Evolutionary conservation across 2,113 vertebrate species (phyloP), one percentile per base, ranked within the genome.

Genomic region (Nannobrachium achirus): DNA sequence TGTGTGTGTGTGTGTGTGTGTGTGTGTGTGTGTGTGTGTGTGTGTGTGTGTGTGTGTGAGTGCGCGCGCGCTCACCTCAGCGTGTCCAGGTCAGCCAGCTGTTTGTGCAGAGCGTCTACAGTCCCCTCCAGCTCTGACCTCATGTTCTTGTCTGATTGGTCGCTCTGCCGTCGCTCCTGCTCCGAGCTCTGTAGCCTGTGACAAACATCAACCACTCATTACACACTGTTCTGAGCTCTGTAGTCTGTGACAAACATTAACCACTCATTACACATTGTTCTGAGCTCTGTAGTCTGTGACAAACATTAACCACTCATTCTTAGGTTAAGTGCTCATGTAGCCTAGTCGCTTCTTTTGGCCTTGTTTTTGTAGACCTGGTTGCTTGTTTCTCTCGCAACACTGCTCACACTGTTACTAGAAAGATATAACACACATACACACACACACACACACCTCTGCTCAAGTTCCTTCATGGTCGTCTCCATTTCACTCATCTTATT

Each of bases 401-500:
- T 13, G 8, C 1, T 15, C 4, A 33, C 40, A 9, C 2, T 0
- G 4, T 19, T n/a, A 9, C 14, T 33, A 48, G 4, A 13, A 48
- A 10, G 2, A 46, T 1, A 64, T 25, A 2, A 9, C 10, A 19
- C 18, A 20, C 11, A 16, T 7, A 33, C 25, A 5, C 25, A 4
- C 25, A 25, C 11, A 48, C 9, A 8, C 0, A 33, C 64, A 7
- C 88, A 98, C 98, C 97, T 96, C 81, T 93, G 92, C 81, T 97
- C 96, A 66, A 98, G 88, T 16, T 95, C 93, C 59, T 89, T 90
- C 94, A 95, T 95, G 58, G 85, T 76, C 45, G 90, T 90, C 86
- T 95, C 91, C 89, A 95, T 95, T 78, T 95, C 93, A 40, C 88
- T 93, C 80, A 94, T 93, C 92, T 94, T 96, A 78, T 89, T 91